Evolutionary conservation across 2,888 invertebrate genomes (phyloP).

Genomic region (Cerastis leucographa): DNA sequence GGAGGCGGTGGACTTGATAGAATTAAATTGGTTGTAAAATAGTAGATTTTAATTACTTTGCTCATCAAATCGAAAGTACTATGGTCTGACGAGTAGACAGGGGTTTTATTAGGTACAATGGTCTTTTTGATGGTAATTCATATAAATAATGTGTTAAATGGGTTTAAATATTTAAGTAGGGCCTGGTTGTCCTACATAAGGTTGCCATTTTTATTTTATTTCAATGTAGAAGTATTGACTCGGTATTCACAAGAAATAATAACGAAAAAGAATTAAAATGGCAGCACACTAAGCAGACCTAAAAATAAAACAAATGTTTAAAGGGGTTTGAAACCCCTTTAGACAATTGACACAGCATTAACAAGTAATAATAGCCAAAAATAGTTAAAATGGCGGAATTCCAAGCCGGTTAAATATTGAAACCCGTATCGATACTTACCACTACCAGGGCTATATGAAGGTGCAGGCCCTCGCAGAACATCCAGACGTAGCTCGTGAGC

Average conservation of each 20-base stretch:
- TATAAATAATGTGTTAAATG: not conserved
- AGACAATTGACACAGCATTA: not conserved
- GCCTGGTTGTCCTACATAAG: not conserved
- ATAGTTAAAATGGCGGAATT: not conserved
- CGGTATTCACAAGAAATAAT: no score
- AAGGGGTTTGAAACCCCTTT: no score
- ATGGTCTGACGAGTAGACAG: not conserved
- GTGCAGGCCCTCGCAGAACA: constrained; percentile 95
- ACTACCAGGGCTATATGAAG: constrained; percentile 94
- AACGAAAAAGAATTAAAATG: not conserved
- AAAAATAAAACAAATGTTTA: no score
- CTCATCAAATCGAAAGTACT: not conserved
- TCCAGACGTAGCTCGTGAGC: constrained; percentile 95
- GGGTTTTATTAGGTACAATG: not conserved
- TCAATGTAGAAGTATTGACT: no score
- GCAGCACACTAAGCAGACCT: no score
- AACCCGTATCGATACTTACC: constrained; percentile 79
- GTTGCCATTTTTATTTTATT: not conserved
- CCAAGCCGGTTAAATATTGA: not conserved
- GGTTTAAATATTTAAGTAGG: not conserved
- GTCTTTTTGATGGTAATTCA: not conserved
- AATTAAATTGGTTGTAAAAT: not conserved
- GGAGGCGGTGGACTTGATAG: not conserved
- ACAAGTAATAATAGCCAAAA: not conserved
- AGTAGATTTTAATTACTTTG: not conserved